Conservation (phyloP, 2,113 vertebrate species). For the Forbesichthys papilliferus region DNA sequence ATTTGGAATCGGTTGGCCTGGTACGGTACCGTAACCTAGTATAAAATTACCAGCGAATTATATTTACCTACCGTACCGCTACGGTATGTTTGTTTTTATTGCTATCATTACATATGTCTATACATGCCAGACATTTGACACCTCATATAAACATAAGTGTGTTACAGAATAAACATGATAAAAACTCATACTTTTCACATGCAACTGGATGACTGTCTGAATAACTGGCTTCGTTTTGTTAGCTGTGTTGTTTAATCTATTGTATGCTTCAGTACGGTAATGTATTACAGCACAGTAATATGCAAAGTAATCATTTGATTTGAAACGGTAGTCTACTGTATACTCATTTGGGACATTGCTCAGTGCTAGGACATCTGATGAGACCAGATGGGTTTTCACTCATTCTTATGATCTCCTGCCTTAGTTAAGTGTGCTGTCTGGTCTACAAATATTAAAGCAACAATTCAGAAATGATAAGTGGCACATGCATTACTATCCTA, state of each 20-base stretch:
- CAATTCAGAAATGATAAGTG: too few species aligned
- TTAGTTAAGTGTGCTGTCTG: slow-evolving; percentile 19
- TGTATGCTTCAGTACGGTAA: too few species aligned
- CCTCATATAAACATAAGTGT: too few species aligned
- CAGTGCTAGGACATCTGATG: background rate
- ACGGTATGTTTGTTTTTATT: too few species aligned
- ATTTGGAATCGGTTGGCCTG: slow-evolving; percentile 36
- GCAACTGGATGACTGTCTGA: too few species aligned
- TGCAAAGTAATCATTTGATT: background rate
- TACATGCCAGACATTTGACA: too few species aligned
- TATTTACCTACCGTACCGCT: too few species aligned
- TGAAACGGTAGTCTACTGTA: background rate
- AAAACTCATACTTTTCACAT: too few species aligned
- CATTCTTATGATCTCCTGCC: slow-evolving; percentile 17
- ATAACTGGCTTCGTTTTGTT: too few species aligned
- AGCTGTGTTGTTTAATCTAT: background rate
- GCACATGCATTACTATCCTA: too few species aligned
- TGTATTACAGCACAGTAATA: background rate
- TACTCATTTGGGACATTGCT: background rate
- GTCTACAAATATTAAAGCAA: slow-evolving; percentile 39
- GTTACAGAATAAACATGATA: too few species aligned
- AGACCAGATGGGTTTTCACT: slow-evolving; percentile 13
- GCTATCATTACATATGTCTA: too few species aligned
- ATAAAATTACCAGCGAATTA: slow-evolving; percentile 17
- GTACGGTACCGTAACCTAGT: slow-evolving; percentile 21